phyloP scores from a whole-genome alignment of 2,797 vertebrate species.

The Margarornis squamiger region DNA sequence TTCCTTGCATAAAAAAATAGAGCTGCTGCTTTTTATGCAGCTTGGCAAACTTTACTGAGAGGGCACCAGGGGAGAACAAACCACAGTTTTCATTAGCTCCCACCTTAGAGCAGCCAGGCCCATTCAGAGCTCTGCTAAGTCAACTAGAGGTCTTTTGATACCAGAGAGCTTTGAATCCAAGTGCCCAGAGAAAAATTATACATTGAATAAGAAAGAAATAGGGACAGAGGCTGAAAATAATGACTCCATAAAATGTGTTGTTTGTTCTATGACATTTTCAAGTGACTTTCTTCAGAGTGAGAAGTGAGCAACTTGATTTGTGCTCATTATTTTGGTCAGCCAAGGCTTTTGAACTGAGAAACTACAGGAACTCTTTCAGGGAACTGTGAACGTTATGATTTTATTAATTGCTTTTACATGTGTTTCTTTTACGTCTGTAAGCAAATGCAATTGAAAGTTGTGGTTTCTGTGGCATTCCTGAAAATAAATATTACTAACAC shows the following conservation, averaged over 20 bases:
- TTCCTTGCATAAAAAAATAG: background rate
- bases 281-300: constrained; percentile 41
- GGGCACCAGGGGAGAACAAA: background rate
- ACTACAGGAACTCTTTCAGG: constrained; percentile 36
- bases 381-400: constrained; percentile 54
- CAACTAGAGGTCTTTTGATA: constrained; percentile 7
- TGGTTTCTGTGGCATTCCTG: constrained; percentile 62
- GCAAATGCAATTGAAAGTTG: constrained; percentile 64
- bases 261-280: constrained; percentile 52
- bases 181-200: background rate
- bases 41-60: constrained; percentile 13
- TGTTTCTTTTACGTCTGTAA: constrained; percentile 73
- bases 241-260: background rate
- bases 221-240: background rate
- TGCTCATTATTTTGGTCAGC: constrained; percentile 33
- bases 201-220: background rate
- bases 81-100: background rate
- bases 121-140: background rate
- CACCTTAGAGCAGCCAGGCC: background rate
- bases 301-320: constrained; percentile 47
- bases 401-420: constrained; percentile 75
- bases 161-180: background rate
- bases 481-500: constrained; percentile 54
- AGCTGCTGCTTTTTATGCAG: background rate
- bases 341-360: constrained; percentile 22